Conservation (phyloP, 2,797 vertebrate species). For the Hippopotamyrus pictus region DNA sequence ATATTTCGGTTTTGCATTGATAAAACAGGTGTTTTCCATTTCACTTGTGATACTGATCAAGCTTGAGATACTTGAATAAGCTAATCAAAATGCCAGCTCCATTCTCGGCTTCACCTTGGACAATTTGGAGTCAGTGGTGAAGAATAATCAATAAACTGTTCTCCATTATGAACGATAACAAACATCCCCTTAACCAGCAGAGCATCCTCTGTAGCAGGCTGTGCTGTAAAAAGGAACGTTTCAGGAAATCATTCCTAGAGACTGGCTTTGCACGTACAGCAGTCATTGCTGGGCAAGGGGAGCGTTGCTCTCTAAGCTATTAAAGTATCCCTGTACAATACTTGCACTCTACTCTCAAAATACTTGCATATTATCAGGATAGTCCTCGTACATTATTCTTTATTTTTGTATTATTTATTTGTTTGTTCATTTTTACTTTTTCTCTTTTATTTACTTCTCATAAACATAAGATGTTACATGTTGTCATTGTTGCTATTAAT, state of each 20-base stretch:
- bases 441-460: not conserved
- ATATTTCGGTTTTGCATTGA: not conserved
- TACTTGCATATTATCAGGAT: not conserved
- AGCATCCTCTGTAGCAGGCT: not conserved
- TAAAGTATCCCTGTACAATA: not conserved
- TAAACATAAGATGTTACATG: not conserved
- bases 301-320: not conserved
- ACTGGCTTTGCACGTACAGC: not conserved
- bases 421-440: not conserved
- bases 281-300: not conserved
- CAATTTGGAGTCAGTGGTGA: not conserved
- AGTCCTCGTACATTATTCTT: not conserved
- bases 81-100: not conserved
- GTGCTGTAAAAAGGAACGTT: not conserved
- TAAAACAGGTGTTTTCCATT: not conserved
- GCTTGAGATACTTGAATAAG: not conserved
- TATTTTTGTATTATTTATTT: not conserved
- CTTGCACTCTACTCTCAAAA: not conserved
- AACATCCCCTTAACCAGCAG: not conserved
- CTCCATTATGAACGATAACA: not conserved
- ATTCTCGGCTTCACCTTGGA: not conserved
- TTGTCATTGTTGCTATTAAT: not conserved
- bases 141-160: not conserved
- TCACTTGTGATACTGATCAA: not conserved
- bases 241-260: not conserved